Evolutionary conservation across 2,113 vertebrate species (phyloP).

Genomic region (Dermatemys mawii): DNA sequence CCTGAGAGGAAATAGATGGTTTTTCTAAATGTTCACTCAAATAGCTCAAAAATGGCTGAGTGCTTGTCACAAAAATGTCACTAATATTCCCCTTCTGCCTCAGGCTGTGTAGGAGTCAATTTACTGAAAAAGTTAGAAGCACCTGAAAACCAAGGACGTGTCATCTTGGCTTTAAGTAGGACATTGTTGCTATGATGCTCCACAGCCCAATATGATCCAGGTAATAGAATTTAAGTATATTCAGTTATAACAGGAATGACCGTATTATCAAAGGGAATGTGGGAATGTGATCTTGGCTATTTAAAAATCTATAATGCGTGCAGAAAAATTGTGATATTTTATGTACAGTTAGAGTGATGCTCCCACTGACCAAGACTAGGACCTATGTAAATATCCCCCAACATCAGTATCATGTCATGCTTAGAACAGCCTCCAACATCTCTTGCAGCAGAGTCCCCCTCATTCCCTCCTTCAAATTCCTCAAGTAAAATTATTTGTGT

Average conservation of each 20-base stretch:
- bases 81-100: neutral
- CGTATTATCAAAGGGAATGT: neutral
- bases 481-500: neutral
- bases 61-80: neutral
- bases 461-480: neutral
- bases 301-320: neutral
- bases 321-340: neutral
- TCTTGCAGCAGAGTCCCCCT: neutral
- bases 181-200: neutral
- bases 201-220: neutral
- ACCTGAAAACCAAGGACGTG: rapidly evolving
- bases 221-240: neutral
- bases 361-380: neutral
- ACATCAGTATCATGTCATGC: neutral
- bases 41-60: neutral
- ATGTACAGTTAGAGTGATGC: neutral
- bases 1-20: neutral
- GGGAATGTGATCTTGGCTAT: no score
- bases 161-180: neutral
- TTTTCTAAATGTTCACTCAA: neutral
- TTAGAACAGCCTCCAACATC: neutral
- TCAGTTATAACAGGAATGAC: neutral
- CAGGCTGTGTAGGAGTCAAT: neutral
- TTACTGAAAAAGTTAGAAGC: neutral
- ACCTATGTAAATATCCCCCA: neutral